Conservation (phyloP, 1,140 invertebrate species). For the Drosophila pruinosa region DNA sequence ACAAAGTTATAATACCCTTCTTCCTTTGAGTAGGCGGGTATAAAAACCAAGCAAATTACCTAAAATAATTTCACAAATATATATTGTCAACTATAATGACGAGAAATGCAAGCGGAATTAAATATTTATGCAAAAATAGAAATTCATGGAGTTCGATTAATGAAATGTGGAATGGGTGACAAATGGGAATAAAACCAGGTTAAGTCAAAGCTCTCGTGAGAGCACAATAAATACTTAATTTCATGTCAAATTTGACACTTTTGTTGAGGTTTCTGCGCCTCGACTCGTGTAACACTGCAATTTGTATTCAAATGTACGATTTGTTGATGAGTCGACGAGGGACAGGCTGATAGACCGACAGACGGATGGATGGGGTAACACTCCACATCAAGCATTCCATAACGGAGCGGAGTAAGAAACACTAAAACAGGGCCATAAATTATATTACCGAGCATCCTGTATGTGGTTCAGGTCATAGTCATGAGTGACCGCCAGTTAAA, state of each 20-base stretch:
- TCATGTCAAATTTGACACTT: constrained; percentile 76
- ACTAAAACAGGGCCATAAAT: constrained; percentile 73
- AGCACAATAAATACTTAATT: constrained; percentile 69
- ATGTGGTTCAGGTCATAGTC: constrained; percentile 78
- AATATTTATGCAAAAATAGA: constrained; percentile 63
- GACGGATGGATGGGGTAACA: constrained; percentile 20
- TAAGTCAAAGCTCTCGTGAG: constrained; percentile 38
- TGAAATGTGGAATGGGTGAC: neutral
- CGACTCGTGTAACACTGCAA: constrained; percentile 63
- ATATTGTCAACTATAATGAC: too few species aligned
- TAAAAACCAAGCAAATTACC: constrained; percentile 18
- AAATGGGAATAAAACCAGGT: constrained; percentile 23
- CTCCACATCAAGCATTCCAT: constrained; percentile 73
- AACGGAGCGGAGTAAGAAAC: constrained; percentile 64
- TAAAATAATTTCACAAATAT: constrained; percentile 29
- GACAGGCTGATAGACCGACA: neutral
- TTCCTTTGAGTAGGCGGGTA: too few species aligned
- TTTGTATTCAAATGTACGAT: constrained; percentile 79
- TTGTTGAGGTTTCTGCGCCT: constrained; percentile 65
- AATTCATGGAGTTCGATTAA: neutral
- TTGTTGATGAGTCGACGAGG: constrained; percentile 65
- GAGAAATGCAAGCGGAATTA: constrained; percentile 46
- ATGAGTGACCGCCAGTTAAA: too few species aligned
- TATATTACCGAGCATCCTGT: constrained; percentile 79
- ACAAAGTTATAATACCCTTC: too few species aligned